Evolutionary conservation across 2,888 invertebrate genomes (phyloP), one percentile per base, ranked within the genome.

Genomic region (Drosophila leonis): DNA sequence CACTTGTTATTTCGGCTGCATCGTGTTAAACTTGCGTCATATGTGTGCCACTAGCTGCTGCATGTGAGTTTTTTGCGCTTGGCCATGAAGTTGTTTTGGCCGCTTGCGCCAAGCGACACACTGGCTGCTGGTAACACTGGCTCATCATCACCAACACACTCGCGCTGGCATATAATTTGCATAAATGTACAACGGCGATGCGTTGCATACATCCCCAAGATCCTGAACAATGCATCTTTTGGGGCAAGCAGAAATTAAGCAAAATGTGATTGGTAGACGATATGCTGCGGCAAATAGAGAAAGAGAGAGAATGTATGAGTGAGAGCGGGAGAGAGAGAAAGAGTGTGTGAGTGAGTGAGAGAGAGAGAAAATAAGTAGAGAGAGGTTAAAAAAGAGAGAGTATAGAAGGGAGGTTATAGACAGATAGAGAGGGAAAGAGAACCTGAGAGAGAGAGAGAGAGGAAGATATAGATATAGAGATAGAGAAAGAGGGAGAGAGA

Each of bases 111-210:
- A 72, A 72, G 75, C 56, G 65, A 48, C 29, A 57, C 63, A 57
- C 63, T n/a, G n/a, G n/a, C n/a, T 51, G 54, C 49, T 60, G 46
- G 55, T 33, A 46, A 52, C 65, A 51, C 41, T 27, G 10, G 41
- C 44, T 63, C 60, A 66, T 49, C 24, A 15, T 52, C 41, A 48
- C 48, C 10, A 42, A 59, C 65, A 48, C 46, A 56, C 49, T 31
- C 18, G 13, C 5, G 33, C 63, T 57, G 37, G 41, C 63, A 63
- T 48, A 61, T 69, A 51, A 84, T 88, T 84, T 84, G 87, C 83
- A 84, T 84, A 88, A 84, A 75, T 75, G 89, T 75, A 78, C 71
- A 80, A 65, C 72, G 72, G 63, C 75, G 71, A 65, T 73, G 74
- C 59, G 68, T 68, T 64, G 67, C 59, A 33, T 59, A 37, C 27